Base-by-base conservation (phyloP, 2,113 vertebrate species). In the Siniperca knerii region DNA sequence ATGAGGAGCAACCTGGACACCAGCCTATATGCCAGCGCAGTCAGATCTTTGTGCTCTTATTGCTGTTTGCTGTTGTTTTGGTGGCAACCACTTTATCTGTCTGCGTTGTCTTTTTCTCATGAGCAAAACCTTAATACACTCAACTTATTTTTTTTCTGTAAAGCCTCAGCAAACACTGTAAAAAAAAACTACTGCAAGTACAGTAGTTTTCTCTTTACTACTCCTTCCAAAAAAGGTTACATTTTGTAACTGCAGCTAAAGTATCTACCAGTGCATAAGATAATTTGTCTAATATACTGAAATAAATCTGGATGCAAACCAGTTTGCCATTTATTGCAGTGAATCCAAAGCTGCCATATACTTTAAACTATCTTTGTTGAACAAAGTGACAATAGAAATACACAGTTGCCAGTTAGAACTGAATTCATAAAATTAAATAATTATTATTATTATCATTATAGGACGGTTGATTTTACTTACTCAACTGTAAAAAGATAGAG, bases 31-130 rank as follows among this genome's bases (percentile, higher is more conserved):
- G 69, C 54, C 84, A 91, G 52, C 93, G 68, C 11, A 87, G 86
- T 68, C 87, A 67, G 4, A 46, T 89, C 61, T 64, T 80, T 61
- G 83, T 76, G 40, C 67, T 90, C 75, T 75, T 94, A 84, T 52
- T 91, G 82, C 75, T 92, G 55, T 82, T 88, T 9, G 58, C 78
- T n/a, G 89, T 91, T 33, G 77, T 86, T n/a, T 68, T 80, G 15
- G 70, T 85, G 46, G 92, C 93, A 40, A 61, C 77, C 0, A 6
- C 75, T 50, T 80, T 94, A 58, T 95, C 92, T 1, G n/a, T 94
- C 70, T 93, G 93, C 80, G 71, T 93, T 72, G 80, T 90, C 68
- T 72, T 95, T 78, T 87, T 96, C 37, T 81, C 90, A 37, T 93
- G 79, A 92, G 78, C n/a, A 60, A 60, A 80, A 81, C 79, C 61